Evolutionary conservation across 2,888 invertebrate species (phyloP), one percentile per base, ranked within the genome.

Genomic region (Machimus rusticus): DNA sequence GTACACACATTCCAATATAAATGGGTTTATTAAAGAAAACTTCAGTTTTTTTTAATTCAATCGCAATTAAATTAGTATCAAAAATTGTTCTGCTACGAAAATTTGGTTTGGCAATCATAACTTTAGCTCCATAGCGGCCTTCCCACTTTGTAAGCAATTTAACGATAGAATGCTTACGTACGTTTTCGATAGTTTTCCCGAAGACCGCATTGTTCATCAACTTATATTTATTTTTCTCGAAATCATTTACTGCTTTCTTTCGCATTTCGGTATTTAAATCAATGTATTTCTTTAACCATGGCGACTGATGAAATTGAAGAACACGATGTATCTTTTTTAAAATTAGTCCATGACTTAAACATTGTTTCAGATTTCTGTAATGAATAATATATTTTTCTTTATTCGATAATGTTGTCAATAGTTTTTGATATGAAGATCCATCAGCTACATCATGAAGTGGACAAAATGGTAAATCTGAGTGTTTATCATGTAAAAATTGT

Each of bases 361-460:
- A 86, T 77, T 91, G 90, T 88, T 91, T 90, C 57, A 92, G 89
- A 86, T 90, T 91, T 43, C 89, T 46, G 88, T 91, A 91, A 88
- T 92, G 91, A 9, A 91, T 89, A 1, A 91, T 88, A 88, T 92
- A 91, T 34, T 88, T 89, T 16, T 87, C 51, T 84, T 91, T 91
- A 28, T 87, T 37, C 6, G 87, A 39, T 0, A 90, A 77, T 19
- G 90, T 90, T 8, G 90, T 89, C 57, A 91, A 34, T 0, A 91
- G 88, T 88, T 90, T 91, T 9, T 87, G 74, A 12, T 86, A 28
- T 86, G 85, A 88, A 1, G 88, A 66, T 12, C 79, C 76, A 8
- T 90, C 87, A 4, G 89, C 89, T 14, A 14, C 78, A 31, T 43
- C 34, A 78, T 90, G 88, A 79, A 90, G 89, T 0, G 90, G 88